A percentile compares a stretch with the other conserved stretches of the same genome.
phyloP scores from a whole-genome alignment of 2,113 vertebrate genomes.

The Seriola quinqueradiata region DNA sequence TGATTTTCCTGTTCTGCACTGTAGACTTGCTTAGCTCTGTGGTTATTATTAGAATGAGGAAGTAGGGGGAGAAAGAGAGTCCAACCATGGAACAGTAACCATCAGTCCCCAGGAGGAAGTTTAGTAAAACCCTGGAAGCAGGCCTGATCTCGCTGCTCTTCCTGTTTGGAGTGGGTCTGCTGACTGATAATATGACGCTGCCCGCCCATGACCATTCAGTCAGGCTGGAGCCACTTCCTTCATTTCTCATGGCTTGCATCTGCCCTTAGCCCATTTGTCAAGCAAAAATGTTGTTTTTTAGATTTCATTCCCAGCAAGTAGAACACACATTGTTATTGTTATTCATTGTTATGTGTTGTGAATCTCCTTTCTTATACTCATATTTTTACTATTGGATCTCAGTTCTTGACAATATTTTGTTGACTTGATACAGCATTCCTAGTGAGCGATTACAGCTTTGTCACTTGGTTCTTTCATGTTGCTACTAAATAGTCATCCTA shows the following conservation, averaged over 20 bases:
- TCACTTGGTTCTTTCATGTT: too few species aligned
- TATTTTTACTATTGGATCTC: neutral
- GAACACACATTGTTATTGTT: too few species aligned
- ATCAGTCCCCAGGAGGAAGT: conserved; percentile 68
- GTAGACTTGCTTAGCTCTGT: conserved; percentile 22
- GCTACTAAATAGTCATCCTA: neutral
- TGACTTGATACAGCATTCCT: neutral
- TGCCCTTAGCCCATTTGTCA: conserved; percentile 16
- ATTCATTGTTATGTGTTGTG: neutral
- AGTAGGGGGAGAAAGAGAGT: conserved; percentile 32
- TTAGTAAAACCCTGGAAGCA: conserved; percentile 54
- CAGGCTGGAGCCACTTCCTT: conserved; percentile 54
- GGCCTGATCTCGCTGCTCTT: conserved; percentile 62
- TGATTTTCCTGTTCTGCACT: conserved; percentile 10
- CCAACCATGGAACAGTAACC: conserved; percentile 57
- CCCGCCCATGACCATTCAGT: conserved; percentile 40
- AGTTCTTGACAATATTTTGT: neutral
- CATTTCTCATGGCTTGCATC: conserved; percentile 46
- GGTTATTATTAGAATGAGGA: conserved; percentile 72
- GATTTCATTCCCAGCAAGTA: conserved; percentile 15
- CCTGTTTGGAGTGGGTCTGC: conserved; percentile 70
- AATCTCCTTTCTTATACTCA: neutral
- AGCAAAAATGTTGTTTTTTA: neutral
- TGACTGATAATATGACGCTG: conserved; percentile 59
- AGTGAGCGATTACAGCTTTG: neutral